phyloP scores from a whole-genome alignment of 2,797 vertebrate species.

The Babyrousa celebensis region DNA sequence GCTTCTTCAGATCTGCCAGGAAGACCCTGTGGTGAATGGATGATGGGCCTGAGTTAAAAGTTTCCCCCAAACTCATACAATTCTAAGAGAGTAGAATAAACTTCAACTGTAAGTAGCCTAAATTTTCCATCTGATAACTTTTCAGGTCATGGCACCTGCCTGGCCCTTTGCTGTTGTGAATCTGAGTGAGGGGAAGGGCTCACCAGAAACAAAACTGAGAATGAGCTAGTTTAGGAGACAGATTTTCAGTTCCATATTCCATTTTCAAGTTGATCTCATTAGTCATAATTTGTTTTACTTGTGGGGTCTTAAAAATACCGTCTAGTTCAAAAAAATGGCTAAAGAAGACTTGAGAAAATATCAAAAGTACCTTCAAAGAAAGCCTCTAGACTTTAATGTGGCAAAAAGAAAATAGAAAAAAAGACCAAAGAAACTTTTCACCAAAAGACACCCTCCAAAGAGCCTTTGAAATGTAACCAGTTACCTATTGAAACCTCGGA shows the following conservation, averaged over 20 bases:
- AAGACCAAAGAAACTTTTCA: neutral
- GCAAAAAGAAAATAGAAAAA: neutral
- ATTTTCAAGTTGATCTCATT: neutral
- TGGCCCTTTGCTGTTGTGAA: neutral
- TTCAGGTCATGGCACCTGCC: neutral
- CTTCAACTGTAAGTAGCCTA: neutral
- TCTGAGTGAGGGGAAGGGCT: neutral
- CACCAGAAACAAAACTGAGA: neutral
- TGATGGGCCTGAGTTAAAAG: neutral
- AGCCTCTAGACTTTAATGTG: neutral
- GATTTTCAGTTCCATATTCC: neutral
- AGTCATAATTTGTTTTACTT: neutral
- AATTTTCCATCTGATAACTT: neutral
- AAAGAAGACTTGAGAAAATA: conserved; percentile 7
- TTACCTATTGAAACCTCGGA: neutral
- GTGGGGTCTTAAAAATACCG: neutral
- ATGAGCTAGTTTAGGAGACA: neutral
- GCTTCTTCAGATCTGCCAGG: neutral
- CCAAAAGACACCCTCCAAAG: neutral
- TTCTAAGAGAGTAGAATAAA: neutral
- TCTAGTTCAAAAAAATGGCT: neutral
- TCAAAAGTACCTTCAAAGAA: neutral
- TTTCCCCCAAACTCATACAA: neutral
- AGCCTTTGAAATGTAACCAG: neutral
- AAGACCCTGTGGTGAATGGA: neutral